phyloP scores from a whole-genome alignment of 2,797 vertebrate species.

The Catharus ustulatus region DNA sequence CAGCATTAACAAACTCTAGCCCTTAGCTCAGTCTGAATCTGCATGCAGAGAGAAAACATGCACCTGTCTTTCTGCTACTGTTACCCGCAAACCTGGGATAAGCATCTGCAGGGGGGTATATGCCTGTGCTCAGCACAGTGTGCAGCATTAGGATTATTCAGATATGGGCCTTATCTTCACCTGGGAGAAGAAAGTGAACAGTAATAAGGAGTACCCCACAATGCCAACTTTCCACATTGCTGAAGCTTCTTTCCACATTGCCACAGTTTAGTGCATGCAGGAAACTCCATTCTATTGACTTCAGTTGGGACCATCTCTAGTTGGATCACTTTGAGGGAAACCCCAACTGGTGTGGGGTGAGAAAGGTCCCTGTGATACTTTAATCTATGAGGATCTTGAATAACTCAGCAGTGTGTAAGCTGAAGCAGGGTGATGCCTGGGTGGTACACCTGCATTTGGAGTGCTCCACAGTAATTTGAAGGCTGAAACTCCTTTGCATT shows the following conservation, averaged over 20 bases:
- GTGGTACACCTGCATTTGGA: neutral
- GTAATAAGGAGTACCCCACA: neutral
- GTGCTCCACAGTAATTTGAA: neutral
- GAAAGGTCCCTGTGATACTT: neutral
- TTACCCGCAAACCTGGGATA: neutral
- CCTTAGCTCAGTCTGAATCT: neutral
- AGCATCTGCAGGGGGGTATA: neutral
- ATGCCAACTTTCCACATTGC: neutral
- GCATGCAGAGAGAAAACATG: neutral
- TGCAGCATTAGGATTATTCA: neutral
- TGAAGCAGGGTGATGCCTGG: neutral
- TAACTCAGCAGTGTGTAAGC: neutral
- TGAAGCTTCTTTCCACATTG: neutral
- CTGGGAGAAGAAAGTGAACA: neutral
- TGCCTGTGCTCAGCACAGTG: neutral
- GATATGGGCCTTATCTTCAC: neutral
- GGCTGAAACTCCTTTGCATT: neutral
- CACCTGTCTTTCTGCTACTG: neutral
- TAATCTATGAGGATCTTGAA: neutral
- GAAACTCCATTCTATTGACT: neutral
- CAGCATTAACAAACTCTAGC: neutral
- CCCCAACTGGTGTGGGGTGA: neutral
- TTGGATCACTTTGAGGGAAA: neutral
- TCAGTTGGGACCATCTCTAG: neutral
- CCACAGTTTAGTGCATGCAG: neutral